Evolutionary conservation across 2,888 invertebrate species (phyloP), one percentile per base, ranked within the genome.

Genomic region (Calephelis perditalis): DNA sequence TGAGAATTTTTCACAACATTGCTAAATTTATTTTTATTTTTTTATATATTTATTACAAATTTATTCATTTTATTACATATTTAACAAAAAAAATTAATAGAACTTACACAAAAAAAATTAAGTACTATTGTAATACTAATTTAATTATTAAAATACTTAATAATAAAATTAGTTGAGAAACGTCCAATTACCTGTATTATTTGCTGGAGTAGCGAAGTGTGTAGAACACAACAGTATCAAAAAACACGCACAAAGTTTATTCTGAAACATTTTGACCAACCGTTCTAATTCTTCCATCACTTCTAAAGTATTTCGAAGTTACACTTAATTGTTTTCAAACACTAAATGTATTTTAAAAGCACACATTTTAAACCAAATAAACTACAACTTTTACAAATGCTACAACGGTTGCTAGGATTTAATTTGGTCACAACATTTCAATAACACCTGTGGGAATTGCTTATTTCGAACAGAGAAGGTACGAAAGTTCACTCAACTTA

Each of bases 261-360:
- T 73, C 65, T 73, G 68, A 77, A 70, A 71, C 89, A 90, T 89
- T 69, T 84, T 86, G 77, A 70, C 74, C 78, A 80, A 82, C 79
- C 86, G 81, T 74, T 87, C 88, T 67, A 85, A 73, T 78, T 88
- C 87, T 84, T 89, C 88, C 87, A 88, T 88, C 75, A 76, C 82
- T 82, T 74, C 71, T 71, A 73, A 73, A 67, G 45, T 35, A 59
- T 46, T 46, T 55, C 46, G 12, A 15, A 59, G 46, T 43, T 57
- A 26, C 45, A 37, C 15, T 37, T 55, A 46, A 36, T 35, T 56
- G 15, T 35, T 36, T 45, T 35, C 12, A 37, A 37, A 36, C 44
- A 36, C n/a, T 36, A 44, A 55, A 5, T 40, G 44, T 46, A 36
- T 11, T 55, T 60, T 60, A 12, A 46, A 60, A 56, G 45, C 46